Percentiles rank a stretch among this genome's conserved stretches.
These are phyloP conservation scores for Tenebrosternarchus preto DNA, from an alignment of 2,113 vertebrate species.

Conservation along the genomic window DNA sequence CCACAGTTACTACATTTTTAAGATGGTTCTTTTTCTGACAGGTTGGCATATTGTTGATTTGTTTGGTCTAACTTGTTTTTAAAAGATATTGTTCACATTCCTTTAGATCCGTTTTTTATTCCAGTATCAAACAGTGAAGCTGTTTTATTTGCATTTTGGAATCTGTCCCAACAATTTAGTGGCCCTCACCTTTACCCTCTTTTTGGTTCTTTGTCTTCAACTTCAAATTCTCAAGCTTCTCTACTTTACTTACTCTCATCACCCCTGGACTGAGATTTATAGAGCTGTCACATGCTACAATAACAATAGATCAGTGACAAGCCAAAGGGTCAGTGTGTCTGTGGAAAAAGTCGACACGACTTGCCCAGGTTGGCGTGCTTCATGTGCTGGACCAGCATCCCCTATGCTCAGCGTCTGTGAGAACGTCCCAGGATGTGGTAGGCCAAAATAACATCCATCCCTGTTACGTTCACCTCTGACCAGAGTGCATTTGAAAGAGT, in stretches of 20 bases:
- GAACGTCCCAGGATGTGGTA: constrained; percentile 27
- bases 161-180: neutral
- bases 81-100: too few species aligned
- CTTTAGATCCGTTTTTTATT: too few species aligned
- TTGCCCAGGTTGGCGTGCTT: constrained; percentile 31
- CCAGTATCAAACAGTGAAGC: too few species aligned
- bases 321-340: constrained; percentile 31
- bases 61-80: neutral
- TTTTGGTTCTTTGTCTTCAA: neutral
- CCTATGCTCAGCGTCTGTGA: constrained; percentile 10
- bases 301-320: constrained; percentile 26
- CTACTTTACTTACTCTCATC: neutral
- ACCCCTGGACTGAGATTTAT: neutral
- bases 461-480: neutral
- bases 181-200: neutral
- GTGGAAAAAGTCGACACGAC: constrained; percentile 37
- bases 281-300: constrained; percentile 27
- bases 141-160: too few species aligned
- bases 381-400: constrained; percentile 1
- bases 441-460: constrained; percentile 4
- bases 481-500: neutral
- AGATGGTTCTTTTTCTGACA: neutral
- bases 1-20: too few species aligned
- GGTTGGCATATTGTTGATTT: neutral
- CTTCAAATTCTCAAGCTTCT: neutral